Evolutionary conservation across 2,113 vertebrate genomes (phyloP), one percentile per base, ranked within the genome.

Genomic region (Entosphenus tridentatus): DNA sequence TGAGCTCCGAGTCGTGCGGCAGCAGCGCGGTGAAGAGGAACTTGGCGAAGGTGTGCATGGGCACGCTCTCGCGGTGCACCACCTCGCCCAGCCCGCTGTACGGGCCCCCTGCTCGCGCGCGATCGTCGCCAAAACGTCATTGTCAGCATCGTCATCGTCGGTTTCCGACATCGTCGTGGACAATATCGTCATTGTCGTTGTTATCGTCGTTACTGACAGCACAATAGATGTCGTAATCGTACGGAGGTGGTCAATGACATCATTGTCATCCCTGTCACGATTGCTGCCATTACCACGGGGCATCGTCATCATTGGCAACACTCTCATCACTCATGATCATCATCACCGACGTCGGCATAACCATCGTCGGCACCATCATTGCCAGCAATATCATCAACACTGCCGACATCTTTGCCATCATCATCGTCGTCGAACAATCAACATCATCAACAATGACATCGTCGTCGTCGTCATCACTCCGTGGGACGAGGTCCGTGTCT

Each of bases 1-100:
- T 87, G 78, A 97, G 82, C 72, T 97, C 90, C 39, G 90, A 81
- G 71, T 97, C 91, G 1, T 97, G 88, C 2, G 88, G 86, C 77
- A 96, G 82, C 75, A 96, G 81, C 56, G 93, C 89, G 68, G 88
- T 87, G 80, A 97, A 96, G 72, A 97, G 82, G 81, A 93, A 96
- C 80, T 96, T 96, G 75, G 93, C 88, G 74, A 95, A 97, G 68
- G 88, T 96, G 79, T 97, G 93, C 93, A 97, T 97, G 73, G 93
- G 93, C 39, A 97, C 87, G 0, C 90, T 96, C 76, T 97, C 93
- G 70, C 88, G 83, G 77, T 97, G 93, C 80, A 96, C 88, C 75
- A 97, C 84, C 79, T 97, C 93, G 57, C 93, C 93, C 11, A 97
- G 76, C 67, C 91, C 89, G 1, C 93, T 96, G 81, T 96, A 97